Evolutionary conservation across 2,797 vertebrate genomes (phyloP), one percentile per base, ranked within the genome.

Genomic region (Darevskia nairensis): DNA sequence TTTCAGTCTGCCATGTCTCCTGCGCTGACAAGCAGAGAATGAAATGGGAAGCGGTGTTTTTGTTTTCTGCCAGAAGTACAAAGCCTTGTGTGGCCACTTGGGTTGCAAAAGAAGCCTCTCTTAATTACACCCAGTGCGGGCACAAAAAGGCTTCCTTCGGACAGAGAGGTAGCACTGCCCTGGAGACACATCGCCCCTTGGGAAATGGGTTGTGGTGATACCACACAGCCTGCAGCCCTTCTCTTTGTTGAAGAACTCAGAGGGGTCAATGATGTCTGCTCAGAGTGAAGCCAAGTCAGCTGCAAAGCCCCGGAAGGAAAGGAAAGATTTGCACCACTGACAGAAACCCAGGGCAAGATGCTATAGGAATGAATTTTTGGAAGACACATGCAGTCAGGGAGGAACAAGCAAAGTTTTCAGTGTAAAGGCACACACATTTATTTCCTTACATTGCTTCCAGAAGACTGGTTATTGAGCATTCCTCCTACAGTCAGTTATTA

Each of bases 21-120:
- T 86, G 83, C 23, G 81, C 9, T 81, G 41, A 50, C 8, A 64
- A 84, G n/a, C 4, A 78, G 64, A 77, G 89, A 87, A 69, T 59
- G 19, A 69, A 69, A 88, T 5, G 21, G 25, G 8, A 44, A 85
- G 84, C 35, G 59, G 50, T n/a, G 23, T 78, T 6, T 17, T n/a
- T 85, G 11, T 6, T 85, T 13, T 76, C 78, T 50, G 39, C 71
- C 50, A 66, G 68, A 61, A 91, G 82, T 25, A 0, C 35, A 35
- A 61, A 80, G 39, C 29, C 55, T 29, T 64, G n/a, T 75, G 59
- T 80, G 66, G 13, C 77, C 59, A 21, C 15, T 85, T 19, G 15
- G 9, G 32, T 74, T 66, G 44, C 77, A 85, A 55, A 74, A 82
- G 79, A 46, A 79, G 17, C 6, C 5, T 71, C 8, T 15, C 21